A percentile compares a stretch with the other conserved stretches of the same genome.
Evolutionary conservation across 2,797 vertebrate genomes (phyloP).

Genomic region (Macropus fuliginosus): DNA sequence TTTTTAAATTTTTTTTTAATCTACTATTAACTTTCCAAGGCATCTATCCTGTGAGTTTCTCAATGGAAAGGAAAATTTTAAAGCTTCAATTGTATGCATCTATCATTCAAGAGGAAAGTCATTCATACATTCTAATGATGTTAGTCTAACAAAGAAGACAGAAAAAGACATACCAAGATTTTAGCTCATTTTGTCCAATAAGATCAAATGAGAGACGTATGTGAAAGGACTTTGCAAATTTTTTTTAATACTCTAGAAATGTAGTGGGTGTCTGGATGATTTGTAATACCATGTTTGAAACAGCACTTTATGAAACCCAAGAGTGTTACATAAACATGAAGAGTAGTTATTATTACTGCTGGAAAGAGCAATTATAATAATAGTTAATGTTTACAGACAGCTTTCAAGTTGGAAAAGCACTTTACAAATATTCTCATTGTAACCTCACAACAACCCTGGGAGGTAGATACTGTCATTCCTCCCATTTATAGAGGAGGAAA

Average conservation of each 20-base stretch:
- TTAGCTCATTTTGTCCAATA: background rate
- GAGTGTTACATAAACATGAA: no score
- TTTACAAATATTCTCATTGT: background rate
- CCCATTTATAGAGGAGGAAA: background rate
- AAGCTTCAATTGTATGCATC: background rate
- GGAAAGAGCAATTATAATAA: background rate
- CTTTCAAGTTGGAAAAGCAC: background rate
- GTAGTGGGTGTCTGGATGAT: background rate
- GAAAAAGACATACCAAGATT: background rate
- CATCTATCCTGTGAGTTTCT: background rate
- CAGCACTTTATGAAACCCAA: no score
- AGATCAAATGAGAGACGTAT: background rate
- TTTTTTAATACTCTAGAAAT: background rate
- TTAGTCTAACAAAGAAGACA: background rate
- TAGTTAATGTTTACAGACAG: background rate
- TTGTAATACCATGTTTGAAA: no score
- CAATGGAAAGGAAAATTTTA: background rate
- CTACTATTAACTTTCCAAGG: background rate
- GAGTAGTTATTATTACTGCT: no score
- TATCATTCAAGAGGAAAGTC: background rate
- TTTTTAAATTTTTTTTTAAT: no score
- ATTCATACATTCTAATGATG: background rate
- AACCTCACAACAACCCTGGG: background rate
- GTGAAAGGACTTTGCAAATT: background rate
- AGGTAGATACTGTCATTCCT: background rate